Evolutionary conservation across 2,797 vertebrate genomes (phyloP), one percentile per base, ranked within the genome.

Genomic region (Xenops minutus): DNA sequence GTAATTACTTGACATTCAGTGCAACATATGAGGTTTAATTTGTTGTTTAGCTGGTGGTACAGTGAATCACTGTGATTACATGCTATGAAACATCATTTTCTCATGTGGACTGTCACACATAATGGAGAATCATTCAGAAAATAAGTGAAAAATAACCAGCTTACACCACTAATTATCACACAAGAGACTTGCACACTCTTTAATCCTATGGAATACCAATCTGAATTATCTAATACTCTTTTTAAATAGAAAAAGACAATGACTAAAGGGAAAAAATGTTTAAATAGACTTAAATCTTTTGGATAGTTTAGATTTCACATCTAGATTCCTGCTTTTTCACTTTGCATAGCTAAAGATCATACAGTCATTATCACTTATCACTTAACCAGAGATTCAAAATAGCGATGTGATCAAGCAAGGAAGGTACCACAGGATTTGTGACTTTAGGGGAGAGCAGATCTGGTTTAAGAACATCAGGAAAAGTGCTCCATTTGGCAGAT

Each of bases 401-500:
- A 79, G 15, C 10, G 4, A 44, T 68, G 61, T 39, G 56, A 49
- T 77, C 27, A 61, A 41, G 44, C 46, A 82, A 55, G n/a, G 37
- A 69, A 89, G 44, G 41, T n/a, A 73, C 20, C 21, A 23, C 34
- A 81, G 71, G 56, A 54, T 79, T 89, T 78, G 19, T 26, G 56
- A 5, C 29, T 87, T 66, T 32, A 82, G 7, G 21, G 44, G 21
- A 36, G 44, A 79, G 74, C 46, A 74, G 26, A 43, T 92, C 56
- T 74, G 34, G 55, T 89, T 52, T 58, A 56, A 74, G 88, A 56
- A 64, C 17, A 56, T 74, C 27, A 68, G 56, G 61, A 91, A 72
- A 74, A 80, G 32, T 68, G 41, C 44, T 83, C 20, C 11, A 14
- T 56, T 29, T 95, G 85, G 75, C 87, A 85, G 79, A 36, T 88